Percentiles rank a stretch among this genome's conserved stretches.
Evolutionary conservation across 2,113 vertebrate species (phyloP).

Genomic region (Rallus limicola): DNA sequence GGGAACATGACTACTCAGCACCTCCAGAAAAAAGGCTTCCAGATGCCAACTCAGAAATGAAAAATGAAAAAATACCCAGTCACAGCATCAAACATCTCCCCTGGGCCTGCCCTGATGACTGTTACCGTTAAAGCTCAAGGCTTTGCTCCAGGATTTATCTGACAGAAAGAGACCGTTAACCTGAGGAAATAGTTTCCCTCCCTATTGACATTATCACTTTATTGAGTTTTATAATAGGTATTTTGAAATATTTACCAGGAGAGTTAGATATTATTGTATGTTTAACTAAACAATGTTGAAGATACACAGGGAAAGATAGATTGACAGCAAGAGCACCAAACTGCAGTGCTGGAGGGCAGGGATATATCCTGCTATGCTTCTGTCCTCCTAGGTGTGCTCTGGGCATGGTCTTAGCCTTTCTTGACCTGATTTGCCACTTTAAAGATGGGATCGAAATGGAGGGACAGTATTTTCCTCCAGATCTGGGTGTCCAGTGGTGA

Average conservation of each 20-base stretch:
- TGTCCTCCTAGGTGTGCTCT: background rate
- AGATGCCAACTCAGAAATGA: background rate
- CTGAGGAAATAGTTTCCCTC: background rate
- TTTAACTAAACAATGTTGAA: background rate
- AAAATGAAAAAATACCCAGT: background rate
- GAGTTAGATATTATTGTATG: background rate
- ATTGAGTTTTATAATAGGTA: conserved; percentile 1
- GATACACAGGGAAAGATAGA: background rate
- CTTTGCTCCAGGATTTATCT: background rate
- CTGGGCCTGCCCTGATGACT: background rate
- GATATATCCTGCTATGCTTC: background rate
- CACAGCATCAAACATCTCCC: background rate
- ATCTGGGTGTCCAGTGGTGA: background rate
- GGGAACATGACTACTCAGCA: background rate
- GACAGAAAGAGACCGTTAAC: background rate
- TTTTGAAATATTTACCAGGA: conserved; percentile 23
- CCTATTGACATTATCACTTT: background rate
- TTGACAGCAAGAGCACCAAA: background rate
- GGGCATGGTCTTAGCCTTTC: background rate
- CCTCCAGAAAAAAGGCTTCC: background rate
- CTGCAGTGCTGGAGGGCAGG: background rate
- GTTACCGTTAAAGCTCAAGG: background rate
- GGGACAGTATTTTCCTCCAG: background rate
- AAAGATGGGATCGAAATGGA: background rate
- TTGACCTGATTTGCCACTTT: background rate